Percentiles rank a stretch among this genome's conserved stretches.
Conservation (phyloP, 2,797 vertebrate species). For the Gallinago stenura region DNA sequence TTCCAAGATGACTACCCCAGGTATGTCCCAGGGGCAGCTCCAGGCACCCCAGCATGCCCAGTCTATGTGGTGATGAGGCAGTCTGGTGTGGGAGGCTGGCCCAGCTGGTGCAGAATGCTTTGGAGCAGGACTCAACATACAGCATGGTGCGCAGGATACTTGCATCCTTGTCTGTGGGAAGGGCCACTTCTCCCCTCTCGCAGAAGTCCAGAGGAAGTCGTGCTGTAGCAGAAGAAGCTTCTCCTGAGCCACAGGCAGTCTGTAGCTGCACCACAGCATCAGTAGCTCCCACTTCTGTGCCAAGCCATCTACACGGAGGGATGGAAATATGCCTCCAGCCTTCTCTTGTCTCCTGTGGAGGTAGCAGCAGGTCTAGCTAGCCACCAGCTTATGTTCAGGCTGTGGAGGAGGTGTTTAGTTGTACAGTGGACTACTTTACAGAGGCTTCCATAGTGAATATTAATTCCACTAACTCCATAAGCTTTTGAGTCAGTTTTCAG, state of each 20-base stretch:
- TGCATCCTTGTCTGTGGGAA: neutral
- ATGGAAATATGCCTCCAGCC: neutral
- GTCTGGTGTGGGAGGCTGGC: neutral
- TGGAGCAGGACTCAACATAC: neutral
- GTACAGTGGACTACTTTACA: neutral
- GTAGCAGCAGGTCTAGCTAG: neutral
- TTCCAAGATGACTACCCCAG: rapidly evolving
- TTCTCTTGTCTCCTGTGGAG: neutral
- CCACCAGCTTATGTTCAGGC: neutral
- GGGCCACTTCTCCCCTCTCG: neutral
- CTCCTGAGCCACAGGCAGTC: neutral
- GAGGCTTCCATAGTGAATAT: neutral
- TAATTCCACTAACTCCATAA: neutral
- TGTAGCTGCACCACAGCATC: neutral
- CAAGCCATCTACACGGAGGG: neutral
- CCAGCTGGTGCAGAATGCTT: neutral
- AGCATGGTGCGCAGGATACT: neutral
- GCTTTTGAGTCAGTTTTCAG: neutral
- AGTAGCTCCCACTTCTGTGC: neutral
- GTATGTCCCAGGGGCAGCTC: neutral
- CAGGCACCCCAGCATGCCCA: rapidly evolving
- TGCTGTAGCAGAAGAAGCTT: neutral
- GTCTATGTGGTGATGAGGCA: neutral
- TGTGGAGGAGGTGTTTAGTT: neutral
- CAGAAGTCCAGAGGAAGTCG: neutral